phyloP scores from a whole-genome alignment of 2,113 vertebrate genomes.

The Paracanthobrama guichenoti region DNA sequence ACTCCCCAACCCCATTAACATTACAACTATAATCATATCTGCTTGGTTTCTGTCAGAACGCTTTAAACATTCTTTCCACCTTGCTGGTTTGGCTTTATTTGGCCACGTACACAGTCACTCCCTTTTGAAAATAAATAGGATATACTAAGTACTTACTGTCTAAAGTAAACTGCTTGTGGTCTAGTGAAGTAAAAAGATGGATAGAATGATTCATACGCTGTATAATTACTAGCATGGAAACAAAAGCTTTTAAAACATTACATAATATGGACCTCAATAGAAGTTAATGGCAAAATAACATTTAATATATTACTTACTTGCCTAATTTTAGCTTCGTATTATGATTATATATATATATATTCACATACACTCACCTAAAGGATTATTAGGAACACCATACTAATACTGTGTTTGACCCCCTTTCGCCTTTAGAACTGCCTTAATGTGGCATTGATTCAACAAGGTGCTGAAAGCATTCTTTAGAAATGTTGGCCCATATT shows the following conservation, averaged over 20 bases:
- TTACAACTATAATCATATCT: constrained; percentile 44
- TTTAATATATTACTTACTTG: not conserved
- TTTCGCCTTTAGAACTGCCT: too few relatives aligned
- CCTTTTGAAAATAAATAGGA: not conserved
- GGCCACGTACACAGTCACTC: constrained; percentile 7
- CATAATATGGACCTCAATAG: not conserved
- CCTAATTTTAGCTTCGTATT: not conserved
- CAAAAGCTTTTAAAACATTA: not conserved
- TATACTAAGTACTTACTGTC: too few relatives aligned
- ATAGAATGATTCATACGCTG: not conserved
- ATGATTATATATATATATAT: too few relatives aligned
- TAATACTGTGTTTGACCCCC: too few relatives aligned
- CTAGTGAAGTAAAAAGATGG: not conserved
- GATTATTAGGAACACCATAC: too few relatives aligned
- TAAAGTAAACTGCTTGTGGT: not conserved
- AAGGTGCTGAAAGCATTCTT: too few relatives aligned
- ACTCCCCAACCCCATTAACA: constrained; percentile 17
- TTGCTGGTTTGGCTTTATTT: constrained; percentile 12
- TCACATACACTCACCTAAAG: too few relatives aligned
- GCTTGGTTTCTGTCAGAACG: constrained; percentile 25
- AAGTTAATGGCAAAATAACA: not conserved
- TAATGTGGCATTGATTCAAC: too few relatives aligned
- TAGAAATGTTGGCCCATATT: too few relatives aligned
- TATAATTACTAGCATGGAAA: not conserved
- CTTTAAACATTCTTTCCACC: constrained; percentile 14